Evolutionary conservation across 2,113 vertebrate species (phyloP).

Genomic region (Ceuthmochares aereus): DNA sequence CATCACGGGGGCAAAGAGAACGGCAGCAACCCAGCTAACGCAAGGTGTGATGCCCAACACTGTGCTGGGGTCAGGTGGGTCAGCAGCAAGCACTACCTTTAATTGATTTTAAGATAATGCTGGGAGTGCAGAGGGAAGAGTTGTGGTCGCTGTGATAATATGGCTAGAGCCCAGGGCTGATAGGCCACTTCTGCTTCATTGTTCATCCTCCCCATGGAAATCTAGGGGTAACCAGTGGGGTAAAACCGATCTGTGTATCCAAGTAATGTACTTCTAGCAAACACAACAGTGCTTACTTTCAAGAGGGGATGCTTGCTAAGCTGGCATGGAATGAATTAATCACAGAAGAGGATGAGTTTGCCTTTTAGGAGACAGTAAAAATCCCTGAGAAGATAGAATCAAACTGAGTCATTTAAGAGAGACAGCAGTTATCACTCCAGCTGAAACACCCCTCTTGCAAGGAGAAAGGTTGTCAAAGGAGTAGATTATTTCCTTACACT

Average conservation of each 20-base stretch:
- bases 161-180: not conserved
- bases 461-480: not conserved
- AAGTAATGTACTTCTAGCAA: not conserved
- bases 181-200: not conserved
- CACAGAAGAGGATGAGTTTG: not conserved
- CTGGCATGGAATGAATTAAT: not conserved
- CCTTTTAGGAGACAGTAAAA: not conserved
- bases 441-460: not conserved
- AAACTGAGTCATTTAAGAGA: not conserved
- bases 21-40: fast-evolving
- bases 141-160: not conserved
- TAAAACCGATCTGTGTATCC: not conserved
- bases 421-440: not conserved
- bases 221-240: not conserved
- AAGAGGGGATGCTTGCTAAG: not conserved
- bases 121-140: not conserved
- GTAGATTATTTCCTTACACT: not conserved
- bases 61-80: fast-evolving
- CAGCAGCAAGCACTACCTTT: not conserved
- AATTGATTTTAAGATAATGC: not conserved
- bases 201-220: not conserved
- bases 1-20: not conserved
- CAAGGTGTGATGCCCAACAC: not conserved
- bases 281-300: not conserved
- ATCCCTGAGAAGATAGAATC: not conserved